Evolutionary conservation across 2,113 vertebrate genomes (phyloP).

Genomic region (Oceanites oceanicus): DNA sequence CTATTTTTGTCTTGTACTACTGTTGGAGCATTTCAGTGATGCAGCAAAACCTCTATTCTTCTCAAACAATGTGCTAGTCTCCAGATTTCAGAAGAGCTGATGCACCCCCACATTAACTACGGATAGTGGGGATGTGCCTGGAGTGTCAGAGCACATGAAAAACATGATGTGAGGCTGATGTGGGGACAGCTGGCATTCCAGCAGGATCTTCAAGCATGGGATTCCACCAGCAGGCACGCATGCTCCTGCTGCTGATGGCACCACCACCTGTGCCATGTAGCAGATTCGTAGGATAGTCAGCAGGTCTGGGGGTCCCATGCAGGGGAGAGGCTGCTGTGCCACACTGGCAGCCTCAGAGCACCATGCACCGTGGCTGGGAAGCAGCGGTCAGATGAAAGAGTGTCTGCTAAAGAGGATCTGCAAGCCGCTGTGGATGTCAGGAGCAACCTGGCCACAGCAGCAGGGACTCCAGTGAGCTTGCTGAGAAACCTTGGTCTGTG

Average conservation of each 20-base stretch:
- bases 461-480: not conserved
- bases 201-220: not conserved
- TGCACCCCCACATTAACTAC: not conserved
- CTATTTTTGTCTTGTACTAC: not conserved
- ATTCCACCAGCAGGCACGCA: not conserved
- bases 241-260: not conserved
- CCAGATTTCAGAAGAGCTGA: not conserved
- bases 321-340: not conserved
- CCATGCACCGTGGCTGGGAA: not conserved
- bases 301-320: not conserved
- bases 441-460: not conserved
- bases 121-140: not conserved
- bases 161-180: not conserved
- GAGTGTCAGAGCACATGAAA: not conserved
- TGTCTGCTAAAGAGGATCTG: not conserved
- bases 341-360: not conserved
- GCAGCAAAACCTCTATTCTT: not conserved
- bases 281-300: not conserved
- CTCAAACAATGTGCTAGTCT: not conserved
- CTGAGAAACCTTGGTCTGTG: not conserved
- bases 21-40: not conserved
- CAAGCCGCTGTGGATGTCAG: not conserved
- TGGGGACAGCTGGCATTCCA: not conserved
- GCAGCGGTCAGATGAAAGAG: not conserved
- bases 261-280: not conserved